Evolutionary conservation across 2,888 invertebrate species (phyloP), one percentile per base, ranked within the genome.

Genomic region (Scaptodrosophila latifasciaeformis): DNA sequence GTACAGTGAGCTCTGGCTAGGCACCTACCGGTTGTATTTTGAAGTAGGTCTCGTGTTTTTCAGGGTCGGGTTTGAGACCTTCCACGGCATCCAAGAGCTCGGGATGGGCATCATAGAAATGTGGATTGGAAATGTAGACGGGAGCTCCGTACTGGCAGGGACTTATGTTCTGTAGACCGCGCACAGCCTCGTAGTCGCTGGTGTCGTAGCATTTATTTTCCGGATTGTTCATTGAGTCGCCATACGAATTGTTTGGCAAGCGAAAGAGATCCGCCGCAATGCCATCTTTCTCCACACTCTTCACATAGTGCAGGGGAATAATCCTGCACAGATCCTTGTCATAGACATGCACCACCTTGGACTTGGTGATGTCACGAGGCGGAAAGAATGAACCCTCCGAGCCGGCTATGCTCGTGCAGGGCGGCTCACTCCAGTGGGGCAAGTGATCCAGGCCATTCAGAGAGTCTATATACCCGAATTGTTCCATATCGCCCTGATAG

Each of bases 121-220:
- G 96, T 0, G 96, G 96, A 84, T 92, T 94, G 0, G 96, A 96
- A 6, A 96, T 88, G 68, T 93, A 94, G 0, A 96, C 92, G 0
- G 96, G 96, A 0, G 96, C 95, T 80, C 95, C 93, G 81, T 91
- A 95, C 85, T 95, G 95, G 72, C 95, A 96, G 0, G 94, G 94
- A 68, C 94, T 93, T 62, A 96, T 94, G 78, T 94, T 93, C 85
- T 95, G 95, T 21, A 96, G 85, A 0, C 96, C 96, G 58, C 89
- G 89, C 0, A 91, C 90, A 0, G 94, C 91, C 67, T 93, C 93
- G 50, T 88, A 89, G 21, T 89, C 88, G 44, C 88, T 88, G 54
- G 91, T 89, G 1, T 91, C 91, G 7, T 91, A 90, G 77, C 96
- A 96, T 67, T 90, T 90, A 85, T 93, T 93, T 42, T 91, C 90